Percentiles rank a stretch among this genome's conserved stretches.
phyloP scores from a whole-genome alignment of 2,113 vertebrate species.

The Pandion haliaetus region DNA sequence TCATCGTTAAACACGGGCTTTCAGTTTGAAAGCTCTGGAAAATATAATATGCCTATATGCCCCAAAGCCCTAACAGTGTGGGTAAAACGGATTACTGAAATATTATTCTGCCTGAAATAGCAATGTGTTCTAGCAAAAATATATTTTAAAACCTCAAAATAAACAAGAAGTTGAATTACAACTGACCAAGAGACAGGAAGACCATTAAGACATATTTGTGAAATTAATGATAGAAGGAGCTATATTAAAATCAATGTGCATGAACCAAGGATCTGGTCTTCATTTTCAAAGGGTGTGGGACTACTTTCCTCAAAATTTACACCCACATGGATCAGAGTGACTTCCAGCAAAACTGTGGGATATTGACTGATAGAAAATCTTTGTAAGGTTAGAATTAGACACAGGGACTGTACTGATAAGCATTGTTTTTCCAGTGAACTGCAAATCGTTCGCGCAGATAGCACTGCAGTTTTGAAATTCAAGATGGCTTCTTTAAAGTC shows the following conservation, averaged over 20 bases:
- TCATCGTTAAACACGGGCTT: slow-evolving; percentile 39
- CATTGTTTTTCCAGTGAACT: not conserved
- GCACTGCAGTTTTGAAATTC: slow-evolving; percentile 38
- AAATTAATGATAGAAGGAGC: not conserved
- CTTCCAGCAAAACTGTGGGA: not conserved
- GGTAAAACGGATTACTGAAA: slow-evolving; percentile 45
- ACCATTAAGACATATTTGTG: not conserved
- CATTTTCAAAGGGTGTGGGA: not conserved
- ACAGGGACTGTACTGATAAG: not conserved
- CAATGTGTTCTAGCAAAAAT: slow-evolving; percentile 8
- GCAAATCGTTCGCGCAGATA: not conserved
- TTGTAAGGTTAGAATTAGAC: not conserved
- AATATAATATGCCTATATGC: slow-evolving; percentile 15
- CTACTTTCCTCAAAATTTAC: not conserved
- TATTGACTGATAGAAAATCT: not conserved
- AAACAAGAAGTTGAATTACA: not conserved
- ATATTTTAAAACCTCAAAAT: slow-evolving; percentile 31
- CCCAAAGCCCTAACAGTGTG: slow-evolving; percentile 22
- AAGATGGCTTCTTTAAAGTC: slow-evolving; percentile 54
- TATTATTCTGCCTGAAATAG: slow-evolving; percentile 23
- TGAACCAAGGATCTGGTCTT: not conserved
- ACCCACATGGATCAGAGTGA: not conserved
- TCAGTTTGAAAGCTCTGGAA: slow-evolving; percentile 59
- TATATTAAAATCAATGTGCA: not conserved
- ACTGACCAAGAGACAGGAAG: not conserved